Percentiles rank a stretch among this genome's conserved stretches.
phyloP scores from a whole-genome alignment of 2,888 invertebrate genomes.

The Polydesmus complanatus region DNA sequence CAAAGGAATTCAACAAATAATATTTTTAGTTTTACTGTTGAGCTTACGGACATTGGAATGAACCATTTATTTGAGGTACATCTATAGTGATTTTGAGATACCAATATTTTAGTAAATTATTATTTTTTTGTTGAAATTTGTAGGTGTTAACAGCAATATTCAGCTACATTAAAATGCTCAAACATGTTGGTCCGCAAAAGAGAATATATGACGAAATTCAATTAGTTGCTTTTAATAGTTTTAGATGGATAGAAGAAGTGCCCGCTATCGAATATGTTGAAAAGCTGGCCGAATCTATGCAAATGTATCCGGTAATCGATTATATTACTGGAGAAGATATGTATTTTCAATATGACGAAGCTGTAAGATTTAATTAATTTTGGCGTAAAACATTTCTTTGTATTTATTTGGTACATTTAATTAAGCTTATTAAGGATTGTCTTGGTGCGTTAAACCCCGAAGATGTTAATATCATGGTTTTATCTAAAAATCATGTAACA shows the following conservation, averaged over 20 bases:
- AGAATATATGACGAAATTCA: slow-evolving; percentile 57
- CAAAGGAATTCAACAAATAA: slow-evolving; percentile 9
- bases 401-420: slow-evolving; percentile 12
- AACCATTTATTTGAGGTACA: slow-evolving; percentile 13
- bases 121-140: slow-evolving; percentile 18
- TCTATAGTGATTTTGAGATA: not conserved
- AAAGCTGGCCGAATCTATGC: slow-evolving; percentile 60
- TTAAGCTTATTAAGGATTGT: slow-evolving; percentile 45
- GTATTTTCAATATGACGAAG: slow-evolving; percentile 59
- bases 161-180: slow-evolving; percentile 61
- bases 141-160: slow-evolving; percentile 63
- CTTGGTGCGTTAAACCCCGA: slow-evolving; percentile 48
- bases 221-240: slow-evolving; percentile 44
- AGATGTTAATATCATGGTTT: slow-evolving; percentile 53
- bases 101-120: not conserved
- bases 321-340: slow-evolving; percentile 61
- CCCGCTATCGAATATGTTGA: slow-evolving; percentile 61
- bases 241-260: slow-evolving; percentile 38
- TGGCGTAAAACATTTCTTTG: not conserved
- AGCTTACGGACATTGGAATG: slow-evolving; percentile 14
- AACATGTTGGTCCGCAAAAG: slow-evolving; percentile 49
- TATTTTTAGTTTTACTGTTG: slow-evolving; percentile 6
- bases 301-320: slow-evolving; percentile 60
- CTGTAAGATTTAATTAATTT: not conserved
- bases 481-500: slow-evolving; percentile 45